A percentile compares a stretch with the other conserved stretches of the same genome.
Evolutionary conservation across 2,113 vertebrate genomes (phyloP).

Genomic region (Trogon melanurus): DNA sequence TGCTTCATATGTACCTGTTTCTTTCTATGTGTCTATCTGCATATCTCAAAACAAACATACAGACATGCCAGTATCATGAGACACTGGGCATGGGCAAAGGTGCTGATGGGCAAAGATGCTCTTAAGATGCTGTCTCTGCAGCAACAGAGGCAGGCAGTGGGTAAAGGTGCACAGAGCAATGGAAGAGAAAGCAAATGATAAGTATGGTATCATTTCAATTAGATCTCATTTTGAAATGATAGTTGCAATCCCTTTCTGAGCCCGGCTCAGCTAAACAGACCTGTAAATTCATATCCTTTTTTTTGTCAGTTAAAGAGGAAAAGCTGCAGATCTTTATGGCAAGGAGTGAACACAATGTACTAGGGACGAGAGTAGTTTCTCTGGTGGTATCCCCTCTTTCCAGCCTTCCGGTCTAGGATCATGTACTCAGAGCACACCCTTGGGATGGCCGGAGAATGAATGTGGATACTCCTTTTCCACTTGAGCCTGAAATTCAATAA

Average conservation of each 20-base stretch:
- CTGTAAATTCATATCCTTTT: not conserved
- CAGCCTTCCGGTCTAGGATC: not conserved
- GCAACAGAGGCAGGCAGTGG: not conserved
- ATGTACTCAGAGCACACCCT: not conserved
- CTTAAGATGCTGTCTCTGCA: too few species aligned
- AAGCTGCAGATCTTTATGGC: not conserved
- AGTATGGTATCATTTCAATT: not conserved
- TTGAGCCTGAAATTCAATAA: conserved; percentile 35
- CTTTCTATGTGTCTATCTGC: not conserved
- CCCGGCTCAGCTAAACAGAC: not conserved
- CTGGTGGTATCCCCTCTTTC: not conserved
- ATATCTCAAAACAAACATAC: not conserved
- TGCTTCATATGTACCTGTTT: not conserved
- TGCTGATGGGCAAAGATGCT: too few species aligned
- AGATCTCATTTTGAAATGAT: not conserved
- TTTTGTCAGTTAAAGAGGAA: not conserved
- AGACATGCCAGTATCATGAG: accelerated
- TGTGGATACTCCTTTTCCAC: not conserved
- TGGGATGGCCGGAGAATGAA: not conserved
- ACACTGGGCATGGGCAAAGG: not conserved
- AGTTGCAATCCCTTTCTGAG: not conserved
- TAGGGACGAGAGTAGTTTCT: not conserved
- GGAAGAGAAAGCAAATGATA: not conserved
- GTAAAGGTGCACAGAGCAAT: not conserved
- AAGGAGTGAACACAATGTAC: not conserved